Conservation (phyloP, 2,113 vertebrate genomes). For the Amphiprion percula region DNA sequence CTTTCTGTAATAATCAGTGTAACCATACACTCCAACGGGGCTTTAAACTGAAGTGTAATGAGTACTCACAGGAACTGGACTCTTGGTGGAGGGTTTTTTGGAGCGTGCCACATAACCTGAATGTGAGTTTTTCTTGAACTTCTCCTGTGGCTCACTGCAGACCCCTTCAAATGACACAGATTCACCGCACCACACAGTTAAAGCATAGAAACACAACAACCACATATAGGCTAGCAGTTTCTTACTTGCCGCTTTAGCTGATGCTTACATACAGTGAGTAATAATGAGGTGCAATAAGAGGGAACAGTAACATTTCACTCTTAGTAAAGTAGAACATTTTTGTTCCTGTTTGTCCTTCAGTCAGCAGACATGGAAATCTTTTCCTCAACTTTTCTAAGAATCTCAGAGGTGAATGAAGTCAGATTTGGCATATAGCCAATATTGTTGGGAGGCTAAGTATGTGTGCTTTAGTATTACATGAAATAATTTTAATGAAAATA, state of each 20-base stretch:
- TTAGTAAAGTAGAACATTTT: too few species aligned
- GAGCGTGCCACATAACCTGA: constrained; percentile 86
- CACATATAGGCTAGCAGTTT: not conserved
- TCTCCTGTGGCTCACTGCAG: constrained; percentile 89
- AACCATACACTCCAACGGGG: too few species aligned
- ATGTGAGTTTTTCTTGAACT: constrained; percentile 83
- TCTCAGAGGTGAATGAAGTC: too few species aligned
- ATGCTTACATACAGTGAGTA: not conserved
- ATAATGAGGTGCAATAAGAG: not conserved
- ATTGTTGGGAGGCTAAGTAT: too few species aligned
- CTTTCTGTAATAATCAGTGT: too few species aligned
- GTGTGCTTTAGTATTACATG: too few species aligned
- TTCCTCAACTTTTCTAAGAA: too few species aligned
- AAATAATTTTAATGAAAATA: too few species aligned
- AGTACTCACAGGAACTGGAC: constrained; percentile 88
- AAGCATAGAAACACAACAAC: not conserved
- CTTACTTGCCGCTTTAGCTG: not conserved
- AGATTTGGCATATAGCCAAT: too few species aligned
- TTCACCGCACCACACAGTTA: not conserved
- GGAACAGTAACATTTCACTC: too few species aligned
- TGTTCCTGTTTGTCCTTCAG: not conserved
- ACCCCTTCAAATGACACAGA: constrained; percentile 78
- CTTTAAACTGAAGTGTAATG: not conserved
- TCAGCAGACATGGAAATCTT: too few species aligned
- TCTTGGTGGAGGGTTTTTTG: constrained; percentile 76